Evolutionary conservation across 2,888 invertebrate genomes (phyloP).

Genomic region (Ptilodon capucinus): DNA sequence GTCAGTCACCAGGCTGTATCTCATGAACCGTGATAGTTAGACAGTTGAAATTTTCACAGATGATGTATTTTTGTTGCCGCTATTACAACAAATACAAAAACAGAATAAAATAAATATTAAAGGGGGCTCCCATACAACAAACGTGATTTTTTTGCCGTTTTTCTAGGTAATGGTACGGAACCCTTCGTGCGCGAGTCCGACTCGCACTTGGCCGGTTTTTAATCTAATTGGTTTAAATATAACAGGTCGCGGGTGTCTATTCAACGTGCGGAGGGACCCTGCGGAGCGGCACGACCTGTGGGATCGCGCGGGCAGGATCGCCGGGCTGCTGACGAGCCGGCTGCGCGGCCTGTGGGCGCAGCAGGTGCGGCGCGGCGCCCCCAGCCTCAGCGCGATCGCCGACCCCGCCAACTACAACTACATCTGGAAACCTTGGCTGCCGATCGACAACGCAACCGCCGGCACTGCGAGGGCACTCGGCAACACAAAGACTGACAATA

Average conservation of each 20-base stretch:
- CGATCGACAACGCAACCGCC: slow-evolving; percentile 5
- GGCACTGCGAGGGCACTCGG: slow-evolving; percentile 17
- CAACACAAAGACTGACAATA: slow-evolving; percentile 22
- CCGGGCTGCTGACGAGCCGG: slow-evolving; percentile 58
- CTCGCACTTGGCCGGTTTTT: no score
- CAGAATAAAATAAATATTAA: no score
- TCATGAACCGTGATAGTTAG: no score
- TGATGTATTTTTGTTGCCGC: no score
- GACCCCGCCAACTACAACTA: slow-evolving; percentile 88
- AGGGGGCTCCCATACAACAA: no score
- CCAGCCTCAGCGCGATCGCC: slow-evolving; percentile 77
- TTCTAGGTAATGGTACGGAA: no score
- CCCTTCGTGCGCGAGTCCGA: no score
- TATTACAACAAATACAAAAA: no score
- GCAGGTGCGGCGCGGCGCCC: slow-evolving; percentile 72
- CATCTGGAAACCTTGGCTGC: slow-evolving; percentile 87
- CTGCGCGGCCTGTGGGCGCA: slow-evolving; percentile 68
- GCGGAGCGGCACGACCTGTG: slow-evolving; percentile 89
- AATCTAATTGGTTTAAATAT: slow-evolving; percentile 31
- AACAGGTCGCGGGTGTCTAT: slow-evolving; percentile 86
- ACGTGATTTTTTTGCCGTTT: no score
- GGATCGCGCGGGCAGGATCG: slow-evolving; percentile 77
- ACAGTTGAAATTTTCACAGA: no score
- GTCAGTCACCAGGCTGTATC: no score
- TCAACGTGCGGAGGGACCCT: slow-evolving; percentile 90